Evolutionary conservation across 2,113 vertebrate species (phyloP).

Genomic region (Tetrax tetrax): DNA sequence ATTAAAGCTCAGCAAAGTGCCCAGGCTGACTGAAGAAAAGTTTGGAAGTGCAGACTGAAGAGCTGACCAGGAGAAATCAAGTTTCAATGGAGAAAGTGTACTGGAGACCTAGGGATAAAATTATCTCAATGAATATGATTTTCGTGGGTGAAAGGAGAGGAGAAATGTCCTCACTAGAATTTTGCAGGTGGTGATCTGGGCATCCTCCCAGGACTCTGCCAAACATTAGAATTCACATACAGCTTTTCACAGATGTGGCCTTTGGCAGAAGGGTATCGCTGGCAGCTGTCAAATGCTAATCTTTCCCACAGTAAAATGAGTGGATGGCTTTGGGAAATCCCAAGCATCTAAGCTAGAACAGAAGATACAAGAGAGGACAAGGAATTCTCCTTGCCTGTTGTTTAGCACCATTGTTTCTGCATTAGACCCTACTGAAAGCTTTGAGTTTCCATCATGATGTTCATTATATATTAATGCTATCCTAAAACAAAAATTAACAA

Average conservation of each 20-base stretch:
- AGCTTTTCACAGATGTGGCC: constrained; percentile 22
- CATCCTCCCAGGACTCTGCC: constrained; percentile 28
- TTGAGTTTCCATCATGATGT: not conserved
- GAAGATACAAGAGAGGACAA: not conserved
- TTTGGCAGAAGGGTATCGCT: constrained; percentile 7
- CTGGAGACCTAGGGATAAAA: not conserved
- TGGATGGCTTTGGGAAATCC: constrained; percentile 28
- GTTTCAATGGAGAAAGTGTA: not conserved
- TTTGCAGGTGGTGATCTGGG: constrained; percentile 39
- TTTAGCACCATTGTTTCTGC: not conserved
- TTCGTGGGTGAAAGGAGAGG: not conserved
- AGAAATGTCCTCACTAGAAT: not conserved
- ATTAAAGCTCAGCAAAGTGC: not conserved
- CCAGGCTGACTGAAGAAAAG: not conserved
- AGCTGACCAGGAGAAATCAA: not conserved
- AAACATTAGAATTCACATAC: not conserved
- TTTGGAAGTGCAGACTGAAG: not conserved
- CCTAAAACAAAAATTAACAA: not conserved
- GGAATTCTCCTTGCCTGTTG: not conserved
- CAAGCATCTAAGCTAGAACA: not conserved
- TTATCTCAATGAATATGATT: not conserved
- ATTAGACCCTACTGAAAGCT: not conserved
- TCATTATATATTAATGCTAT: not conserved
- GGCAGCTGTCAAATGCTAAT: constrained; percentile 47
- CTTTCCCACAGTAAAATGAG: not conserved